Conservation (phyloP, 2,888 invertebrate genomes). For the Cryptocephalus moraei region DNA sequence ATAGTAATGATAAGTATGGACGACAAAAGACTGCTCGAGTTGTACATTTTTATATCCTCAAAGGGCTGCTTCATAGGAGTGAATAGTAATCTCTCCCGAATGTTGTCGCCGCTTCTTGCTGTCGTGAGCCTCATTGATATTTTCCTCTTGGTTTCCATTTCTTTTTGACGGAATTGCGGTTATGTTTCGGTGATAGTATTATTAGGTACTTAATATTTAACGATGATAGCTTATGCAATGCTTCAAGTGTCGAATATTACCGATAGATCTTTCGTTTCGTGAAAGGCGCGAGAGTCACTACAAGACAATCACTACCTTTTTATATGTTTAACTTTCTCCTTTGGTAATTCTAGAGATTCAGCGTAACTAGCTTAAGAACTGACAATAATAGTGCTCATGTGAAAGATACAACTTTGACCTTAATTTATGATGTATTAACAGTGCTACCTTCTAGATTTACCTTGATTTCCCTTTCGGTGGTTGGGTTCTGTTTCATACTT, state of each 20-base stretch:
- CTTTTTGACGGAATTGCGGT: background rate
- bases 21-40: constrained; percentile 9
- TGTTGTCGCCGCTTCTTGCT: constrained; percentile 20
- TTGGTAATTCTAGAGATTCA: background rate
- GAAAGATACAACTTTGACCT: background rate
- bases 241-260: background rate
- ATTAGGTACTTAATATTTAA: constrained; percentile 11
- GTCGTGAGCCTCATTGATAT: constrained; percentile 11
- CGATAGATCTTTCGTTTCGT: background rate
- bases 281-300: too few relatives aligned
- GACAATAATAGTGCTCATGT: background rate
- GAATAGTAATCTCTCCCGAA: background rate
- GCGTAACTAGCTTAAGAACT: background rate
- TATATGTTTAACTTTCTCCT: background rate
- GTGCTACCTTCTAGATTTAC: background rate
- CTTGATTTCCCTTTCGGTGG: constrained; percentile 13
- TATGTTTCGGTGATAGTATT: constrained; percentile 7
- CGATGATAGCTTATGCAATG: constrained; percentile 1
- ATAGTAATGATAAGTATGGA: constrained; percentile 1
- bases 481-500: constrained; percentile 14
- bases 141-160: constrained; percentile 8
- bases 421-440: background rate
- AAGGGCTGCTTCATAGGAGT: constrained; percentile 2
- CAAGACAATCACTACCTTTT: background rate
- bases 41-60: constrained; percentile 24